These are phyloP conservation scores for Salvelinus namaycush DNA, from an alignment of 2,113 vertebrate species.

Conservation along the genomic window DNA sequence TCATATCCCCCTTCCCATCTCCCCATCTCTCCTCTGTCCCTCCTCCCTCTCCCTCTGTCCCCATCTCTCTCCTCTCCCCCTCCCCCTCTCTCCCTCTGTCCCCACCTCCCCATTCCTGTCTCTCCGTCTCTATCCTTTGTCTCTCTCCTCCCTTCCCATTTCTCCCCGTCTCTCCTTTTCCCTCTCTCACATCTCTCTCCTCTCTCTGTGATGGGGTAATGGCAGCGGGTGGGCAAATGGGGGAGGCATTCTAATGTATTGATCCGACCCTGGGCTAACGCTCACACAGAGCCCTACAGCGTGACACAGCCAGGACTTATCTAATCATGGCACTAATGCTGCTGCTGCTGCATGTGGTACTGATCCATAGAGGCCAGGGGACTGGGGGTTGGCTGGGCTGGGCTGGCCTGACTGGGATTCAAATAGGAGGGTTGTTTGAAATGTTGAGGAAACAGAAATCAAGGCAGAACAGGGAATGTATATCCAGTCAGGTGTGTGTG, in stretches of 20 bases:
- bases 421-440: too few species aligned
- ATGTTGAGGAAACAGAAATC: too few species aligned
- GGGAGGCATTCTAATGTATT: not conserved
- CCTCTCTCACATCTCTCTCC: not conserved
- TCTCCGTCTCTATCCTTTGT: not conserved
- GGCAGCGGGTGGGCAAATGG: not conserved
- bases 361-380: too few species aligned
- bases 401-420: too few species aligned
- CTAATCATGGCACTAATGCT: not conserved
- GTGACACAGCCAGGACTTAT: not conserved
- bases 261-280: not conserved
- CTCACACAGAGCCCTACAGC: not conserved
- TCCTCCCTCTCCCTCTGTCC: not conserved
- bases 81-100: not conserved
- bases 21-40: not conserved
- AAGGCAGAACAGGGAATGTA: too few species aligned
- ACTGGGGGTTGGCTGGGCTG: too few species aligned
- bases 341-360: conserved; percentile 3
- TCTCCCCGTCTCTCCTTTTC: not conserved
- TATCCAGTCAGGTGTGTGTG: too few species aligned
- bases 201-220: not conserved
- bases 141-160: not conserved
- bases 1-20: too few species aligned
- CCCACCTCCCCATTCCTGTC: not conserved
- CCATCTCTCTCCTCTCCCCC: not conserved